Evolutionary conservation across 1,140 invertebrate genomes (phyloP), one percentile per base, ranked within the genome.

Genomic region (Antheraea mylitta): DNA sequence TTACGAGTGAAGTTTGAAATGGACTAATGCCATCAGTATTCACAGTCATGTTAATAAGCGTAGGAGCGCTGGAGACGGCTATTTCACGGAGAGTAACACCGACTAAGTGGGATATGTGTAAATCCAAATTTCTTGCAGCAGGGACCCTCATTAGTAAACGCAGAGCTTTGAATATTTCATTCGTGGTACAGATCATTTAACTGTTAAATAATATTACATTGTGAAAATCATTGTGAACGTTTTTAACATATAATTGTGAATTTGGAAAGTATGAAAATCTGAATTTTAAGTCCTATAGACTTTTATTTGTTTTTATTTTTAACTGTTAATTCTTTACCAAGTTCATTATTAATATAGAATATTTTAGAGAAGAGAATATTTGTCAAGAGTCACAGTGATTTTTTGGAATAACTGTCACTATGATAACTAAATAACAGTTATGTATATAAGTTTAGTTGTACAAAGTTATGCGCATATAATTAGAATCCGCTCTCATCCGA

Each of bases 401-500:
- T 53, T 53, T 53, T 16, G 16, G 7, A 6, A 53, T 13, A 53
- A 53, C 13, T 2, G 5, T 53, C 11, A 53, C 45, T 11, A 6
- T 53, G 45, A 53, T 53, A 16, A 13, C 45, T 53, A 53, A 13
- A 53, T n/a, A 13, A 53, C 45, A n/a, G 1, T 5, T 53, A 6
- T 53, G 16, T 53, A 6, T 16, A 6, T 53, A 16, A 53, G 5
- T n/a, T 53, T 53, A 53, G 38, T 42, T 42, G 38, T 53, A 53
- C 45, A n/a, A 53, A 53, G 45, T 53, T 53, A 60, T 67, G 67
- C 11, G 42, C 64, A 66, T 45, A 48, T 61, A 16, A 66, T 68
- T 64, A 37, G 36, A 37, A 30, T n/a, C 48, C 65, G 67, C 58
- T 60, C 11, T 37, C n/a, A 30, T 63, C 61, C 61, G 16, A n/a